Conservation (phyloP, 1,140 invertebrate genomes). For the Caenorhabditis inopinata region DNA sequence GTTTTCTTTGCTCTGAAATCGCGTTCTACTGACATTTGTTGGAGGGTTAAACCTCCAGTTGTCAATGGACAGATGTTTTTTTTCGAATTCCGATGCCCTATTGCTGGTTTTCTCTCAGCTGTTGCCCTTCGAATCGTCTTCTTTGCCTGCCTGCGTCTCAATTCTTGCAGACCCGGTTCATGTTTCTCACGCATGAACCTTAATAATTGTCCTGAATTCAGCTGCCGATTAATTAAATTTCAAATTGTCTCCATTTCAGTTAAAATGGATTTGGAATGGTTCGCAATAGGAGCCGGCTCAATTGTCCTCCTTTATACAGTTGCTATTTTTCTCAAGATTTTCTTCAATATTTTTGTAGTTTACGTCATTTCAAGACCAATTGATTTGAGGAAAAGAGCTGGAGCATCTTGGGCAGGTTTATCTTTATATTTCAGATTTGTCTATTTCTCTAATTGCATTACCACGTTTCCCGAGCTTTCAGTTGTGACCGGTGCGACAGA, state of each 20-base stretch:
- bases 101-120: too few relatives aligned
- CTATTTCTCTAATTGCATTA: background rate
- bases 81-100: too few relatives aligned
- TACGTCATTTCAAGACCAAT: constrained; percentile 55
- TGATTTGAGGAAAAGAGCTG: constrained; percentile 55
- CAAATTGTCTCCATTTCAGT: background rate
- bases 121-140: too few relatives aligned
- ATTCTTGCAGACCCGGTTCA: too few relatives aligned
- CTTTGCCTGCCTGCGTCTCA: too few relatives aligned
- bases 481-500: constrained; percentile 64
- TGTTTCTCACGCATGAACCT: too few relatives aligned
- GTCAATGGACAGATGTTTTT: too few relatives aligned
- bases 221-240: too few relatives aligned
- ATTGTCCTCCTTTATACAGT: constrained; percentile 16
- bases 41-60: too few relatives aligned
- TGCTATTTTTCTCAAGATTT: constrained; percentile 32
- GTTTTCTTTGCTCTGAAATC: too few relatives aligned
- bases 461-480: constrained; percentile 41
- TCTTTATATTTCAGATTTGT: background rate
- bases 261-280: constrained; percentile 30
- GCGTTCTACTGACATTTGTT: too few relatives aligned
- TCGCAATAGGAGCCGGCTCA: constrained; percentile 30
- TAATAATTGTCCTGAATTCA: too few relatives aligned
- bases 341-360: constrained; percentile 53
- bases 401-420: constrained; percentile 60